These are phyloP conservation scores for Rhinophrynus dorsalis DNA, from an alignment of 2,797 vertebrate species.

Conservation along the genomic window DNA sequence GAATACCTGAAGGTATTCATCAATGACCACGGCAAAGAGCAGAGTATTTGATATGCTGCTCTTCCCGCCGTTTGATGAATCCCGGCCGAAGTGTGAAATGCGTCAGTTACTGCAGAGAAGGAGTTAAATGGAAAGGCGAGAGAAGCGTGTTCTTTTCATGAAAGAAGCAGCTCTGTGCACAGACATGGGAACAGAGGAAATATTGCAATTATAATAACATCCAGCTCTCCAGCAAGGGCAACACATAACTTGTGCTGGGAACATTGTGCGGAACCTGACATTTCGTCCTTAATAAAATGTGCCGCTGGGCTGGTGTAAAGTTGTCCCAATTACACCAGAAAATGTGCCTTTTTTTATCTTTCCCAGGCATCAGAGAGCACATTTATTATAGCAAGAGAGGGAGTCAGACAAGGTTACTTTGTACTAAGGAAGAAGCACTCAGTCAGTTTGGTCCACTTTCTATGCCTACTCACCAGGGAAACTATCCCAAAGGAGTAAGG, in stretches of 20 bases:
- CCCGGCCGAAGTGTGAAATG: background rate
- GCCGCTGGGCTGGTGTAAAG: conserved; percentile 45
- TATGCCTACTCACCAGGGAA: background rate
- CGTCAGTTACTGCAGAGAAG: background rate
- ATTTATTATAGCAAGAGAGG: conserved; percentile 46
- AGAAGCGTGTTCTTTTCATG: background rate
- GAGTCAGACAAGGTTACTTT: conserved; percentile 42
- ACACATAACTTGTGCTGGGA: conserved; percentile 40
- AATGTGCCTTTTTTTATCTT: conserved; percentile 43
- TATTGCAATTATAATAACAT: conserved; percentile 46
- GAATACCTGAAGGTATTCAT: too few relatives aligned
- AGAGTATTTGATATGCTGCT: too few relatives aligned
- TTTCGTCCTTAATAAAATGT: conserved; percentile 45
- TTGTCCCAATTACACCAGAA: conserved; percentile 47
- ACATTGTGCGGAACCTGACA: conserved; percentile 30
- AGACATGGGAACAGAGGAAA: conserved; percentile 25
- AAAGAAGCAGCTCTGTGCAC: background rate
- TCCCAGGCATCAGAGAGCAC: conserved; percentile 28
- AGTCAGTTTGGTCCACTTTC: background rate
- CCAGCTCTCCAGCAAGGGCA: conserved; percentile 27
- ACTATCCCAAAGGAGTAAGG: too few relatives aligned
- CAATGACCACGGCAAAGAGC: too few relatives aligned
- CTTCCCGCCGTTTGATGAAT: too few relatives aligned
- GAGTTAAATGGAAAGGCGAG: conserved; percentile 13
- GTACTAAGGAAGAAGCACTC: background rate